Percentiles rank a stretch among this genome's conserved stretches.
phyloP scores from a whole-genome alignment of 2,797 vertebrate species.

The Vespertilio murinus region DNA sequence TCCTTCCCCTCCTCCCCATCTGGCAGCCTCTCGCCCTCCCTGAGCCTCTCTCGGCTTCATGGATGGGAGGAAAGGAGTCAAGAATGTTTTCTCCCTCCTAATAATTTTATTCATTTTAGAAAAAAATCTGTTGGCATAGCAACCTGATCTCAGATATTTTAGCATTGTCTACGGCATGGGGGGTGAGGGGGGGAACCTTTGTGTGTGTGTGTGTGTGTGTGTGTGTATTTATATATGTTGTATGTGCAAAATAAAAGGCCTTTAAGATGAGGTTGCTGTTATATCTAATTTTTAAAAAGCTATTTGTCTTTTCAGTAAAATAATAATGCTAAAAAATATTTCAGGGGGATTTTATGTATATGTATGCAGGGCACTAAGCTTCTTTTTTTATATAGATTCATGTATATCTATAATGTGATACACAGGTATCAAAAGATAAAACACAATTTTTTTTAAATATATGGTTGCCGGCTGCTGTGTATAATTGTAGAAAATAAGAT shows the following conservation, averaged over 20 bases:
- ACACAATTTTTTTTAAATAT: constrained; percentile 42
- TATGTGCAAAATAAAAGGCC: constrained; percentile 73
- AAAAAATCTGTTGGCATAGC: constrained; percentile 95
- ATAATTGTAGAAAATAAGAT: constrained; percentile 78
- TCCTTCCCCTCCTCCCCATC: constrained; percentile 79
- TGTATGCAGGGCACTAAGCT: constrained; percentile 58
- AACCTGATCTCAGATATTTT: constrained; percentile 88
- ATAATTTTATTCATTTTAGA: constrained; percentile 76
- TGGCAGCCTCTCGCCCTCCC: constrained; percentile 81
- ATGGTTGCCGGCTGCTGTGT: constrained; percentile 60
- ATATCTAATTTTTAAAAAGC: constrained; percentile 59
- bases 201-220: constrained; percentile 74
- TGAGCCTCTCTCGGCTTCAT: constrained; percentile 79
- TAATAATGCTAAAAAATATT: constrained; percentile 66
- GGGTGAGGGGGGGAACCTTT: too few species aligned
- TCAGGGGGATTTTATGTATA: constrained; percentile 53
- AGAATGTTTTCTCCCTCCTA: constrained; percentile 70
- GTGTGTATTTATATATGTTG: constrained; percentile 72
- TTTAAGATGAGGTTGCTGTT: constrained; percentile 67
- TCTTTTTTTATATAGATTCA: constrained; percentile 73
- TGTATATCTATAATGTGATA: constrained; percentile 60
- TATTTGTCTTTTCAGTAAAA: constrained; percentile 71
- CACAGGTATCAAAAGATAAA: constrained; percentile 60
- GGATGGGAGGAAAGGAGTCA: constrained; percentile 78
- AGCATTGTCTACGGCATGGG: constrained; percentile 77